A percentile compares a stretch with the other conserved stretches of the same genome.
phyloP scores from a whole-genome alignment of 2,888 invertebrate genomes.

The Metopia argyrocephala region DNA sequence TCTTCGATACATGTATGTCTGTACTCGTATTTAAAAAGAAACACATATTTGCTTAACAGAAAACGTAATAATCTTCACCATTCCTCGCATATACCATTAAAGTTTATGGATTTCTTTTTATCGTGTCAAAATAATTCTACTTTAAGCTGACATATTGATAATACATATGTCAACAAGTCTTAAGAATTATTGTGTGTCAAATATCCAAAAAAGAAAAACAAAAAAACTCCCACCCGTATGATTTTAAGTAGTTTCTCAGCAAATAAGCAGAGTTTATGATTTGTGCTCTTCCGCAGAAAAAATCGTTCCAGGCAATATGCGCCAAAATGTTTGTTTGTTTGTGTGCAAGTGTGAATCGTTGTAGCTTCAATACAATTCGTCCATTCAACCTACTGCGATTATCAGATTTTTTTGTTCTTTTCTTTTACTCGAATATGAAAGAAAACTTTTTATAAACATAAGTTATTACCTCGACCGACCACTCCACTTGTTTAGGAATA shows the following conservation, averaged over 20 bases:
- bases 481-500: too few relatives aligned
- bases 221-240: slow-evolving; percentile 19
- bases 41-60: too few relatives aligned
- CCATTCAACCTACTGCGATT: not conserved
- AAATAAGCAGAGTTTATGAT: slow-evolving; percentile 10
- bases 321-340: not conserved
- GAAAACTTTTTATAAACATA: not conserved
- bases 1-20: not conserved
- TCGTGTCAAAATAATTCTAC: slow-evolving; percentile 35
- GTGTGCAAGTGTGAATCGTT: not conserved
- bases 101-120: slow-evolving; percentile 2
- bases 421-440: not conserved
- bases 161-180: slow-evolving; percentile 50
- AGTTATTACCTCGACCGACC: not conserved
- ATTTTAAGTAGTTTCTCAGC: slow-evolving; percentile 32
- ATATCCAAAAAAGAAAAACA: slow-evolving; percentile 18
- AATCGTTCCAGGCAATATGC: slow-evolving; percentile 4
- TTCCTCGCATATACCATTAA: too few relatives aligned
- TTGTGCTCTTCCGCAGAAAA: slow-evolving; percentile 25
- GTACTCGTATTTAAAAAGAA: not conserved
- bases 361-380: too few relatives aligned
- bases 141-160: slow-evolving; percentile 54
- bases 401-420: not conserved
- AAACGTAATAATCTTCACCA: too few relatives aligned
- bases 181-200: slow-evolving; percentile 44